Conservation (phyloP, 2,888 invertebrate genomes). For the Thyatira batis region DNA sequence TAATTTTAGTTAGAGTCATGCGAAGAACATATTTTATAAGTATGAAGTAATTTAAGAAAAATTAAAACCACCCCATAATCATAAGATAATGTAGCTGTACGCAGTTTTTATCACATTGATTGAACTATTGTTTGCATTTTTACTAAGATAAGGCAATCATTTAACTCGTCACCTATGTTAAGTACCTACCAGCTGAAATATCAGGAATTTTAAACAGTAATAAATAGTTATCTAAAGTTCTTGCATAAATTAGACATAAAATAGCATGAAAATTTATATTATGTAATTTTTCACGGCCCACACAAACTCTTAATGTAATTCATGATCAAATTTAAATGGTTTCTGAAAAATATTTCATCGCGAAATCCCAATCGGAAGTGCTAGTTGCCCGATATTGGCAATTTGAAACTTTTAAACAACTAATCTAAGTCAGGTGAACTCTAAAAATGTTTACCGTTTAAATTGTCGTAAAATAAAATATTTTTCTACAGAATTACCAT, state of each 20-base stretch:
- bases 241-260: not conserved
- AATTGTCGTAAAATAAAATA: constrained; percentile 17
- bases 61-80: not conserved
- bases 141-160: constrained; percentile 47
- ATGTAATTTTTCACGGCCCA: not conserved
- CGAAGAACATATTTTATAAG: no score
- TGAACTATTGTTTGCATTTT: constrained; percentile 57
- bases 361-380: constrained; percentile 24
- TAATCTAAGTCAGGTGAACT: constrained; percentile 42
- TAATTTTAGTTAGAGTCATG: no score
- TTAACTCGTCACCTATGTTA: constrained; percentile 13
- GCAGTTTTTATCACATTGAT: constrained; percentile 33
- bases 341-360: constrained; percentile 35
- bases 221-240: not conserved
- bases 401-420: constrained; percentile 47
- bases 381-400: constrained; percentile 35
- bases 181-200: not conserved
- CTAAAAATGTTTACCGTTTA: not conserved
- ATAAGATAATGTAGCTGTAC: not conserved
- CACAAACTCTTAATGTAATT: not conserved
- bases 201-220: not conserved
- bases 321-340: constrained; percentile 6
- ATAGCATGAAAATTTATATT: not conserved
- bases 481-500: constrained; percentile 11
- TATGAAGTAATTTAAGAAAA: not conserved